Base-by-base conservation (phyloP, 2,888 invertebrate species). In the Baccha elongata region DNA sequence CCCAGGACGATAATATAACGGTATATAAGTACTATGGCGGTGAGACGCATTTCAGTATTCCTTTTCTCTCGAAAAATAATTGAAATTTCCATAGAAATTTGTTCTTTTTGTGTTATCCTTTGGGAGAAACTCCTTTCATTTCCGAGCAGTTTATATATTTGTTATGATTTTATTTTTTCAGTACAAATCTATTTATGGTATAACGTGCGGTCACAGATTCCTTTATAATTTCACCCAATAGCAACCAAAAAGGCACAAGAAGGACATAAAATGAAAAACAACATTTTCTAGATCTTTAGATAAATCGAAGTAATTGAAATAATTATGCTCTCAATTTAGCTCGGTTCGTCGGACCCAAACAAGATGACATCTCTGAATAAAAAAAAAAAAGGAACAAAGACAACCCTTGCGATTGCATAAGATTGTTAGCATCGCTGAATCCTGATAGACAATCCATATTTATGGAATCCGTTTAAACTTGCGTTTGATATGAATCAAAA, bases 261-360 rank as follows among this genome's bases (percentile, higher is more conserved):
- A 55, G 15, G 8, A 53, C 3, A 11, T 1, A 6, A 15, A 40
- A 74, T 23, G 46, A 69, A 62, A 37, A 35, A 48, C 50, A 71
- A 71, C 60, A 42, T 84, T 74, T 52, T 35, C 52, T 83, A 87
- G 88, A 89, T 89, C 85, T 85, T n/a, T 72, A 85, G 89, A 89
- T 89, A 89, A 44, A 87, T 86, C 86, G 85, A 83, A 86, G 88
- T 89, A 88, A 89, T 89, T 89, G 88, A 86, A 87, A 88, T 89
- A 89, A 89, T 89, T 89, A 89, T 89, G 88, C 87, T 89, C 89
- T 89, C 89, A 87, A 89, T 88, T 89, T 67, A 65, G 81, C 58
- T 62, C 35, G 76, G 65, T 53, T 65, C 53, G 65, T 19, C 15
- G 65, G 48, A 81, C 35, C 65, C 58, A 71, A 46, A 44, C 13